Base-by-base conservation (phyloP, 2,113 vertebrate species). In the Willisornis vidua region DNA sequence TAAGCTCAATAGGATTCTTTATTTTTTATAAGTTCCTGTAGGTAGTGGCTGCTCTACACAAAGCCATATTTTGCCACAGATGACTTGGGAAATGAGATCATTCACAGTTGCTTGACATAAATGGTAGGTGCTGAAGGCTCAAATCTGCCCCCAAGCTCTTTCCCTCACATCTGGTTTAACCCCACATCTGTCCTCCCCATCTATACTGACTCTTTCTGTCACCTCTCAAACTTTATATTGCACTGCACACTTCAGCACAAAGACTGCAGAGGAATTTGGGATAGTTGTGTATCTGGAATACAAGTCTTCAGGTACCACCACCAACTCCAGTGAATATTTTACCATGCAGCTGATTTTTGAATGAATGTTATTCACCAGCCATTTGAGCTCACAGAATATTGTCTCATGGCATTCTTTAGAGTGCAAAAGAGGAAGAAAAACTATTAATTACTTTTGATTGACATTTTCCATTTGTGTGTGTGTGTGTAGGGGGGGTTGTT, bases 111-210 rank as follows among this genome's bases (percentile, higher is more conserved):
- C 81, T 89, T 96, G 96, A 95, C n/a, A n/a, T 87, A 91, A 87
- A 89, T 78, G 84, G 77, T 85, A 91, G 74, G 84, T 89, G 93
- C 84, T 91, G 93, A 96, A 95, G 95, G 77, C 81, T 94, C 66
- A 67, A 66, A 87, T 94, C 89, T 95, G 93, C 94, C 91, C 91
- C 58, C 80, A 48, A 86, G 93, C 85, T 94, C 57, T 89, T 96
- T 94, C 68, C 79, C 39, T 89, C 86, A 89, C 96, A 97, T 96
- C 95, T 95, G 92, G 91, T 80, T 96, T 96, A 95, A 92, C 89
- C 89, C 81, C 87, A 91, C 77, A 82, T 95, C 91, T 96, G 93
- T 96, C 86, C 89, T 94, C 41, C 77, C 77, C 91, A 87, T 96
- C 94, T 96, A 88, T 5, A 71, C 80, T 10, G n/a, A 85, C 7